These are phyloP conservation scores for Aplochiton taeniatus DNA, from an alignment of 2,797 vertebrate species.

Conservation along the genomic window DNA sequence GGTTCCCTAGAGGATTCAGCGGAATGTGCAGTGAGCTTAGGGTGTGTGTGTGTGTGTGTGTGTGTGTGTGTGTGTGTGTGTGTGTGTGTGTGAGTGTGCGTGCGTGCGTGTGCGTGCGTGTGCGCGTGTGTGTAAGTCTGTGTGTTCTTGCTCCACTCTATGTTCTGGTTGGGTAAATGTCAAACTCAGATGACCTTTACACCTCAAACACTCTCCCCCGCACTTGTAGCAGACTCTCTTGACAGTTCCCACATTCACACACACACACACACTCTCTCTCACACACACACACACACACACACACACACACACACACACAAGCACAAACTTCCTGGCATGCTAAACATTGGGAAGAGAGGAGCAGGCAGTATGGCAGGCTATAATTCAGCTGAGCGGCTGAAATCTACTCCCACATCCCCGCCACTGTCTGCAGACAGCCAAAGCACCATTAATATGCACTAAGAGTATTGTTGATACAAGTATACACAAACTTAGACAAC, in stretches of 20 bases:
- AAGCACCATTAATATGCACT: not conserved
- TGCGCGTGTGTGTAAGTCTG: slow-evolving; percentile 22
- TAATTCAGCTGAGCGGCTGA: slow-evolving; percentile 54
- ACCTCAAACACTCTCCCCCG: slow-evolving; percentile 54
- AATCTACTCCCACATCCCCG: slow-evolving; percentile 43
- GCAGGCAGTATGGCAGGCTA: slow-evolving; percentile 52
- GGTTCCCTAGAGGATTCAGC: not conserved
- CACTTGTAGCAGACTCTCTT: slow-evolving; percentile 9
- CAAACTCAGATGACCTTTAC: slow-evolving; percentile 64
- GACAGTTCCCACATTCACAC: not conserved
- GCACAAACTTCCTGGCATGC: slow-evolving; percentile 49
- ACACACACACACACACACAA: slow-evolving; percentile 17
- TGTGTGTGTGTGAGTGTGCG: slow-evolving; percentile 6
- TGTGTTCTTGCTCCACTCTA: slow-evolving; percentile 13
- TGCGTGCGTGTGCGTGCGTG: slow-evolving; percentile 23
- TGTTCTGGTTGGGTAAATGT: slow-evolving; percentile 58
- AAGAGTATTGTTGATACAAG: not conserved
- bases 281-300: slow-evolving; percentile 13
- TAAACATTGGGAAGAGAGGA: slow-evolving; percentile 64
- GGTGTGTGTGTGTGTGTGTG: slow-evolving; percentile 6
- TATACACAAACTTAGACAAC: not conserved
- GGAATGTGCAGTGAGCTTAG: not conserved
- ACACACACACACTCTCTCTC: slow-evolving; percentile 1
- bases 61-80: slow-evolving; percentile 17
- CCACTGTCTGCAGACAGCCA: not conserved